Percentiles rank a stretch among this genome's conserved stretches.
Evolutionary conservation across 2,797 vertebrate species (phyloP).

Genomic region (Sparus aurata): DNA sequence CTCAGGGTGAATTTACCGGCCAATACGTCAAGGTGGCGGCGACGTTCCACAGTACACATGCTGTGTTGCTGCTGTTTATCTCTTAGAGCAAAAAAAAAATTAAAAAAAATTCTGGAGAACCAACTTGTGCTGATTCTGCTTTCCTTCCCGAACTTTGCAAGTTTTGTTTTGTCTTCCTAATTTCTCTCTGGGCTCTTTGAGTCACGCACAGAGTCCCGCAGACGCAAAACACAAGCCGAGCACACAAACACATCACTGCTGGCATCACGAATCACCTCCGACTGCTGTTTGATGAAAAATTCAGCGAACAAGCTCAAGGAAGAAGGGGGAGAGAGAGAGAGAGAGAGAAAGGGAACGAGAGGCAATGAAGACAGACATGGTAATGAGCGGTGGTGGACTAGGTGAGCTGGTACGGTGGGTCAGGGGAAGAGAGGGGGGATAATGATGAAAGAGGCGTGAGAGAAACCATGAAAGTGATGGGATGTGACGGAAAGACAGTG

Average conservation of each 20-base stretch:
- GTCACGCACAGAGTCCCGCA: not conserved
- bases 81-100: too few species aligned
- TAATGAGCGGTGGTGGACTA: constrained; percentile 25
- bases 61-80: not conserved
- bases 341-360: not conserved
- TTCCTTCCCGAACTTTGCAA: not conserved
- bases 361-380: constrained; percentile 4
- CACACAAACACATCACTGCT: constrained; percentile 22
- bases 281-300: constrained; percentile 53
- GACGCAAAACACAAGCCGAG: constrained; percentile 10
- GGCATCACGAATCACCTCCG: constrained; percentile 41
- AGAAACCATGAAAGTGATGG: constrained; percentile 11
- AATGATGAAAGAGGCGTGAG: not conserved
- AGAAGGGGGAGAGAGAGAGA: not conserved
- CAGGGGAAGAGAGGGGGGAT: not conserved
- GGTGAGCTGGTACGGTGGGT: not conserved
- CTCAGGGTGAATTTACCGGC: constrained; percentile 24
- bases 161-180: not conserved
- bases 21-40: constrained; percentile 10
- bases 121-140: not conserved
- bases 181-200: not conserved
- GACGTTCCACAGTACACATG: constrained; percentile 6
- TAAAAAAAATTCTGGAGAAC: too few species aligned
- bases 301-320: constrained; percentile 16
- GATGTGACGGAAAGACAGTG: not conserved